phyloP scores from a whole-genome alignment of 2,113 vertebrate species.

The Smithornis capensis region DNA sequence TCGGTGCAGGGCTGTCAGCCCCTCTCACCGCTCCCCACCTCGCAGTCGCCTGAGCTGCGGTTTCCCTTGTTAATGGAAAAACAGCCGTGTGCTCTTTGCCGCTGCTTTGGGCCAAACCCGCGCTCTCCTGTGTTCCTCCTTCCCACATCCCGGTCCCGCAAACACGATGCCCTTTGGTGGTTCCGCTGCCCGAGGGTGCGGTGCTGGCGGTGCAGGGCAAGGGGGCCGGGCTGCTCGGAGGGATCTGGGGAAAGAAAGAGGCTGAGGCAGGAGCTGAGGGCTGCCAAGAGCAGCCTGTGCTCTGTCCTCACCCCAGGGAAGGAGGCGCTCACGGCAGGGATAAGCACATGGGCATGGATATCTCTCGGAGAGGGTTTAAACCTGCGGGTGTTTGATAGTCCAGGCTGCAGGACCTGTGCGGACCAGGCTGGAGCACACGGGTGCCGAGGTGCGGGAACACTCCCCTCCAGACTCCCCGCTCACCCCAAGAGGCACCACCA shows the following conservation, averaged over 20 bases:
- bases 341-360: rapidly evolving
- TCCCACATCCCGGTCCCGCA: rapidly evolving
- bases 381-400: rapidly evolving
- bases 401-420: background rate
- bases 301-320: background rate
- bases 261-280: background rate
- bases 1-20: rapidly evolving
- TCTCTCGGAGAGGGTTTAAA: background rate
- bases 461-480: rapidly evolving
- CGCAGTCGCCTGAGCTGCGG: background rate
- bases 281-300: background rate
- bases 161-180: rapidly evolving
- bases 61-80: too few relatives aligned
- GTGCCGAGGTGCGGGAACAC: background rate
- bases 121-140: rapidly evolving
- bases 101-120: too few relatives aligned
- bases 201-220: background rate
- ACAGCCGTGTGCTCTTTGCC: rapidly evolving
- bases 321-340: background rate
- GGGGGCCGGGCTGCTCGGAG: rapidly evolving
- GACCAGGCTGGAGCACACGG: background rate
- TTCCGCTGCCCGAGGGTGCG: background rate
- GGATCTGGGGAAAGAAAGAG: background rate
- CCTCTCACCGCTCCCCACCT: background rate
- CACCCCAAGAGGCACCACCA: background rate